Percentiles rank a stretch among this genome's conserved stretches.
Evolutionary conservation across 2,888 invertebrate species (phyloP).

Genomic region (Patella caerulea): DNA sequence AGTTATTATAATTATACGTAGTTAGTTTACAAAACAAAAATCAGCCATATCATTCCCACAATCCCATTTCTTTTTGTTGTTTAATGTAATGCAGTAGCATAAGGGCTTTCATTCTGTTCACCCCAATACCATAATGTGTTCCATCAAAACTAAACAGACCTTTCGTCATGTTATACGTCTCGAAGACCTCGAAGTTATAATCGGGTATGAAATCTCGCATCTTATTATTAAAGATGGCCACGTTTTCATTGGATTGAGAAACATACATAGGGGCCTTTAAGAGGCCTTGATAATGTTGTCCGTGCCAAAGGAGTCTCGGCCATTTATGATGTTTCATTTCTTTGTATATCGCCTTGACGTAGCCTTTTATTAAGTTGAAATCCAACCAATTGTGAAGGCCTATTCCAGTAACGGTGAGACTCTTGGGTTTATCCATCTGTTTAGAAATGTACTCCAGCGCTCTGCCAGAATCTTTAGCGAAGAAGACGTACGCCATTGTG

Average conservation of each 20-base stretch:
- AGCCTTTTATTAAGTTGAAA: background rate
- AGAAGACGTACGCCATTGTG: background rate
- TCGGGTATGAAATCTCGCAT: background rate
- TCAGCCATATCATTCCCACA: background rate
- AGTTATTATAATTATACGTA: too few species aligned
- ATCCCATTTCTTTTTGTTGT: background rate
- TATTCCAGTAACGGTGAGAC: background rate
- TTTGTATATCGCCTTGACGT: background rate
- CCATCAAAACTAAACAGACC: conserved; percentile 8
- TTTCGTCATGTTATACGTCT: background rate
- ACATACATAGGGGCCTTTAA: background rate
- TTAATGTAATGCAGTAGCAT: background rate
- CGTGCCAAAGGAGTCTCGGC: conserved; percentile 1
- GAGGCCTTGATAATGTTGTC: conserved; percentile 5
- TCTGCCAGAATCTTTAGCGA: background rate
- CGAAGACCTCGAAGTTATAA: background rate
- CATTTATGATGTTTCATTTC: conserved; percentile 5
- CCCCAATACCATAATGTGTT: background rate
- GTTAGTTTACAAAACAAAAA: too few species aligned
- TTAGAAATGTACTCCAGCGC: background rate
- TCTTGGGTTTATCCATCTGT: background rate
- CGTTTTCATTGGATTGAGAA: conserved; percentile 2
- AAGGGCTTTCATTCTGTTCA: background rate
- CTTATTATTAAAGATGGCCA: background rate
- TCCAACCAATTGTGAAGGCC: conserved; percentile 3